Percentiles rank a stretch among this genome's conserved stretches.
Conservation (phyloP, 2,113 vertebrate species). For the Cepphus grylle region DNA sequence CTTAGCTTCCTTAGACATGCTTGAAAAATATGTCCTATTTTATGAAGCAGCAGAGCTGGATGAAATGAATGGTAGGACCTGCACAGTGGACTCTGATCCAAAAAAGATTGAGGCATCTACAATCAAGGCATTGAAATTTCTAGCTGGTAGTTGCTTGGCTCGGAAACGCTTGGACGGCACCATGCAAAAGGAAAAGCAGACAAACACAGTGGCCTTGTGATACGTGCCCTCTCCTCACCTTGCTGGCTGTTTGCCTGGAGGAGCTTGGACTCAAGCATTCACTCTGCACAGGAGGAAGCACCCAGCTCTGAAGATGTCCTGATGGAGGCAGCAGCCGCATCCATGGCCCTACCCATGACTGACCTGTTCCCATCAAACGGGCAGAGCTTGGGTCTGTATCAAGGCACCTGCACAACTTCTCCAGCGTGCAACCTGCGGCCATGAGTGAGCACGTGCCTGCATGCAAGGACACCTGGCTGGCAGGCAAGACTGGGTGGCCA, state of each 20-base stretch:
- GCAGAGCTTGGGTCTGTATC: neutral
- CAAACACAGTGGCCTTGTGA: neutral
- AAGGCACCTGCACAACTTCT: neutral
- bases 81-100: neutral
- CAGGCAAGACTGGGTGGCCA: neutral
- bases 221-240: neutral
- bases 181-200: neutral
- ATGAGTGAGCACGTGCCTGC: rapidly evolving
- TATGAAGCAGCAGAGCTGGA: neutral
- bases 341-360: rapidly evolving
- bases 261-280: neutral
- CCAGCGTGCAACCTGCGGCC: neutral
- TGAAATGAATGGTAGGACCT: neutral
- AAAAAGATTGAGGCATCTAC: neutral
- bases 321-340: neutral
- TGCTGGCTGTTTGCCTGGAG: neutral
- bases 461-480: neutral
- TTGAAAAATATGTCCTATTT: neutral
- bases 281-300: neutral
- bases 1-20: neutral
- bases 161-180: neutral
- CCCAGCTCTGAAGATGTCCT: neutral
- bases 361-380: neutral
- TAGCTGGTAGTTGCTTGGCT: neutral
- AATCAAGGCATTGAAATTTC: neutral